Percentiles rank a stretch among this genome's conserved stretches.
Evolutionary conservation across 2,888 invertebrate genomes (phyloP).

Genomic region (Myopa tessellatipennis): DNA sequence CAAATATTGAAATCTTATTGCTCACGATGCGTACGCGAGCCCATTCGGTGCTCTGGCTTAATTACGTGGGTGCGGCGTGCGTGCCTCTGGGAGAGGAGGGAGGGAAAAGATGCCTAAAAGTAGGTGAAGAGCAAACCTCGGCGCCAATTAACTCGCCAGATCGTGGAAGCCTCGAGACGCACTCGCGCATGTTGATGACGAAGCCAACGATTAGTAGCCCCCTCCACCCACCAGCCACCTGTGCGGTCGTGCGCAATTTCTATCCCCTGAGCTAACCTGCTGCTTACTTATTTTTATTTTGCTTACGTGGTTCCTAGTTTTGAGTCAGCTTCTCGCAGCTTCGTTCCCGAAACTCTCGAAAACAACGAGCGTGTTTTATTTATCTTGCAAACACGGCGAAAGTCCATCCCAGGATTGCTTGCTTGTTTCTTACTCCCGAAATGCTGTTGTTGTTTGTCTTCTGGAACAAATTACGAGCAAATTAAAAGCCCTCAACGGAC

Average conservation of each 20-base stretch:
- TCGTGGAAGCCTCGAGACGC: neutral
- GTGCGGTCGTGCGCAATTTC: neutral
- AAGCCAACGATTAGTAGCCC: neutral
- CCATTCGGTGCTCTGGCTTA: neutral
- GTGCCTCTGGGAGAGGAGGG: neutral
- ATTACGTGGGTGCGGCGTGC: neutral
- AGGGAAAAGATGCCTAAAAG: neutral
- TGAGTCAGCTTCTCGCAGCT: neutral
- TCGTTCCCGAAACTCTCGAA: neutral
- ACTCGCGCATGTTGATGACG: conserved; percentile 16
- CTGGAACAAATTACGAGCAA: conserved; percentile 15
- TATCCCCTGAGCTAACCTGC: neutral
- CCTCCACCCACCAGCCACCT: neutral
- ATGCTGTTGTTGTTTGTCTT: conserved; percentile 12
- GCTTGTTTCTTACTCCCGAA: neutral
- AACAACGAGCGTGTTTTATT: neutral
- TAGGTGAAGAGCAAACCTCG: neutral
- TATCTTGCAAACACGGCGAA: neutral
- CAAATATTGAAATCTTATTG: conserved; percentile 16
- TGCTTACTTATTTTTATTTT: neutral
- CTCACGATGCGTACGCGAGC: neutral
- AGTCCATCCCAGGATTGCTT: neutral
- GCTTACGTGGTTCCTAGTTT: neutral
- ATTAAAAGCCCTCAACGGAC: conserved; percentile 14
- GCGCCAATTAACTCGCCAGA: conserved; percentile 29